These are phyloP conservation scores for Araneus ventricosus DNA, from an alignment of 1,140 invertebrate species.

Conservation along the genomic window DNA sequence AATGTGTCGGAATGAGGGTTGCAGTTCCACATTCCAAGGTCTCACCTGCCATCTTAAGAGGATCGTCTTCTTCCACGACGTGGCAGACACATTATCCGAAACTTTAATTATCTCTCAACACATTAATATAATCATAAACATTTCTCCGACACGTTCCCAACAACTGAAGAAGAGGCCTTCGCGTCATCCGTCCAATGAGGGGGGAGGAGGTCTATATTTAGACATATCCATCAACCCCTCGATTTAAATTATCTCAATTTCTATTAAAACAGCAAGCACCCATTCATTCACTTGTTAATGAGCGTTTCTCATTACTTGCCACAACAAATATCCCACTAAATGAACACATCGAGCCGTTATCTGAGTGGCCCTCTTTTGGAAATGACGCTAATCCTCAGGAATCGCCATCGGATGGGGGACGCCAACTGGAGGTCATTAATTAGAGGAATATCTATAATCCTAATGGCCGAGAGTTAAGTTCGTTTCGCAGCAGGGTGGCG, in stretches of 20 bases:
- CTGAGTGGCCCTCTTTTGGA: slow-evolving; percentile 7
- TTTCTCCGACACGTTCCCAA: too few species aligned
- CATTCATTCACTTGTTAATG: slow-evolving; percentile 5
- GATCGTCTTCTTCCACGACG: too few species aligned
- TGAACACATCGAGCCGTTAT: slow-evolving; percentile 16
- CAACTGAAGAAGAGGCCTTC: too few species aligned
- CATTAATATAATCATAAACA: too few species aligned
- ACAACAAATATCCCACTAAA: not conserved
- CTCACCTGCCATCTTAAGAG: too few species aligned
- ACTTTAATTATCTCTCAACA: too few species aligned
- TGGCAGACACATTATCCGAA: too few species aligned
- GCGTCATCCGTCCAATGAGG: too few species aligned
- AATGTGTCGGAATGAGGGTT: too few species aligned
- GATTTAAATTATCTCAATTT: not conserved
- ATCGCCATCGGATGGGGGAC: not conserved
- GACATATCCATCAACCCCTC: not conserved
- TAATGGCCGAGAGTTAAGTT: not conserved
- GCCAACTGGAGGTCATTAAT: slow-evolving; percentile 29
- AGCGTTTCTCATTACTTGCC: not conserved
- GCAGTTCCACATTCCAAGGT: too few species aligned
- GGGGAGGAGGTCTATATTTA: not conserved
- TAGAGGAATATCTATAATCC: slow-evolving; percentile 27
- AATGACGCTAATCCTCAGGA: slow-evolving; percentile 23
- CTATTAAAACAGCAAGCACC: not conserved
- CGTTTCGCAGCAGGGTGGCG: not conserved